These are phyloP conservation scores for Stichopus horrens DNA, from an alignment of 53 echinoderm and acorn worm species.

Conservation along the genomic window DNA sequence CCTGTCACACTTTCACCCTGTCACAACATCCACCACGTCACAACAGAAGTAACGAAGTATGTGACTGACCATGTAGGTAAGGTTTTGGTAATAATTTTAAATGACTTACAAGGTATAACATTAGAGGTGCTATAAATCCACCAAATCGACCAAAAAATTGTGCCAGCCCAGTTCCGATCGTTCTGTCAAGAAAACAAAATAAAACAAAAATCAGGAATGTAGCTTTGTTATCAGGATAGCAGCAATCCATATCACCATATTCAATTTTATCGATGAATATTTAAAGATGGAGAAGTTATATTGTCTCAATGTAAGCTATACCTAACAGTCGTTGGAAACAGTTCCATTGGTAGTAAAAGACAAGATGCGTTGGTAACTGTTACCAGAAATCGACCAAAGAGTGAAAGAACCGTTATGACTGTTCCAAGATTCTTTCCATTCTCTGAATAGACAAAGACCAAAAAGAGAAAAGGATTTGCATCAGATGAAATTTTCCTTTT, in stretches of 20 bases:
- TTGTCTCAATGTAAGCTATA: not conserved
- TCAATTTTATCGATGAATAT: not conserved
- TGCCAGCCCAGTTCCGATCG: conserved; percentile 11
- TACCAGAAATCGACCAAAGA: conserved; percentile 10
- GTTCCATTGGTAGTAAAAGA: conserved; percentile 18
- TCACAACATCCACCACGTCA: not conserved
- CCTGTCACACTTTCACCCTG: not conserved
- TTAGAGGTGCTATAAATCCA: conserved; percentile 16
- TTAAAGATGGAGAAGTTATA: not conserved
- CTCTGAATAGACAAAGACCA: not conserved
- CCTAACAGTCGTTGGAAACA: conserved; percentile 33
- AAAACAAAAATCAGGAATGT: not conserved
- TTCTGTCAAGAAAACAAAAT: conserved; percentile 9
- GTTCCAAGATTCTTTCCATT: conserved; percentile 2
- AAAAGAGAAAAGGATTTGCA: too few species aligned
- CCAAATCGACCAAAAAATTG: conserved; percentile 35
- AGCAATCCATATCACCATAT: not conserved
- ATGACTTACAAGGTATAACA: conserved; percentile 16
- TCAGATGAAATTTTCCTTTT: too few species aligned
- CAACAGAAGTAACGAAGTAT: not conserved
- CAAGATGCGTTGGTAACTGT: conserved; percentile 14
- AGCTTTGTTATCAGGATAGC: too few species aligned
- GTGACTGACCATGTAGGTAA: not conserved
- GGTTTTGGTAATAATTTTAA: not conserved
- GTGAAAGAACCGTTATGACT: conserved; percentile 6